Conservation (phyloP, 2,797 vertebrate species). For the Mus minutoides region DNA sequence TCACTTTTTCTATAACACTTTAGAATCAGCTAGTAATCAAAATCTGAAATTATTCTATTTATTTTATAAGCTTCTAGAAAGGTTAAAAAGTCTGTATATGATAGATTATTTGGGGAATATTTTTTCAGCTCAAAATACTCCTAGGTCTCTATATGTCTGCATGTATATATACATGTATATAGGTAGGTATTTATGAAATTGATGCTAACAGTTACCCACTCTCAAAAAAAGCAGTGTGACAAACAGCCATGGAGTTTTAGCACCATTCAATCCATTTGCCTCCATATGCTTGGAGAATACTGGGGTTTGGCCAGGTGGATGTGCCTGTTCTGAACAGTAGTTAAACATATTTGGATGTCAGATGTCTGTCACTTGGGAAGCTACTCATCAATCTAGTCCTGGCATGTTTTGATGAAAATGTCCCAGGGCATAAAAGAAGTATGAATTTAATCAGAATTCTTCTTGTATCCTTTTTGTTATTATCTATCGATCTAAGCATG, state of each 20-base stretch:
- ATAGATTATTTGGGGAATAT: background rate
- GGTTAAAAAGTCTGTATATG: background rate
- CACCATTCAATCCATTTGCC: background rate
- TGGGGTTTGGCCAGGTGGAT: background rate
- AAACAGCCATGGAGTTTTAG: background rate
- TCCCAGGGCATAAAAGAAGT: background rate
- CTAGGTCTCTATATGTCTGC: background rate
- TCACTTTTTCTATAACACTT: background rate
- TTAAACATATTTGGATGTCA: background rate
- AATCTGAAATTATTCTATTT: conserved; percentile 41
- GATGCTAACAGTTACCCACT: background rate
- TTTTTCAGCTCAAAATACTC: background rate
- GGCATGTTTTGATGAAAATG: background rate
- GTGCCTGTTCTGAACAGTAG: background rate
- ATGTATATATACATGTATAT: background rate
- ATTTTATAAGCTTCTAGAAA: conserved; percentile 17
- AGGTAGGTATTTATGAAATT: background rate
- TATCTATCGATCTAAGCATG: background rate
- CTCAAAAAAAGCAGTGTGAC: background rate
- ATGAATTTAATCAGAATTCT: background rate
- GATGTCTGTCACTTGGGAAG: background rate
- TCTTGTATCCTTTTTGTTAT: background rate
- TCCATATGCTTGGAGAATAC: background rate
- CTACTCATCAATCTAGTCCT: background rate
- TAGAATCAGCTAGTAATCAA: conserved; percentile 4